These are phyloP conservation scores for Ectobius pallidus DNA, from an alignment of 2,888 invertebrate genomes.

Conservation along the genomic window DNA sequence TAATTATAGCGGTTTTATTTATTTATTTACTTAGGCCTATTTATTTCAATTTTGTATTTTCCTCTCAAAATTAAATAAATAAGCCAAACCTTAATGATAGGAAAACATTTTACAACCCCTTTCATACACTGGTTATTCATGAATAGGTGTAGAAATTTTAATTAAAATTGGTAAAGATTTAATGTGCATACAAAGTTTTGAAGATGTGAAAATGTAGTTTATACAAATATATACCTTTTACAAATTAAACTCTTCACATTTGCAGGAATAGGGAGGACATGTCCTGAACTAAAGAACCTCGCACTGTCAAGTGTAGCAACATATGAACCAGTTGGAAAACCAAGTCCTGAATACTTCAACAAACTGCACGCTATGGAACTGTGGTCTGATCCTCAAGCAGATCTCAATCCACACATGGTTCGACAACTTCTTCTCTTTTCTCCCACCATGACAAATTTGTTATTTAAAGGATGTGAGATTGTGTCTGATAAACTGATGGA, in stretches of 20 bases:
- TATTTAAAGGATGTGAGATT: conserved; percentile 49
- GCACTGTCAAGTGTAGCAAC: conserved; percentile 49
- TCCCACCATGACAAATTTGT: conserved; percentile 48
- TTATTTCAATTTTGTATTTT: too few relatives aligned
- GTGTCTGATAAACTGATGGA: conserved; percentile 47
- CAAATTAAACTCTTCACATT: background rate
- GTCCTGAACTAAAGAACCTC: conserved; percentile 50
- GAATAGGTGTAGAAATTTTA: too few relatives aligned
- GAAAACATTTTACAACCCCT: too few relatives aligned
- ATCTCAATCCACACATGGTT: conserved; percentile 45
- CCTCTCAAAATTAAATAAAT: too few relatives aligned
- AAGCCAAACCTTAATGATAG: too few relatives aligned
- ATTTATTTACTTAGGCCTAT: too few relatives aligned
- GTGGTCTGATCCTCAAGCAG: conserved; percentile 48
- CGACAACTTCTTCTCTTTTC: conserved; percentile 48
- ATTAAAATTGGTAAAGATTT: too few relatives aligned
- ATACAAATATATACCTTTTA: too few relatives aligned
- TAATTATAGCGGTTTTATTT: too few relatives aligned
- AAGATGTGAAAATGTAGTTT: too few relatives aligned
- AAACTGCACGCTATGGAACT: conserved; percentile 49
- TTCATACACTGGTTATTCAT: too few relatives aligned
- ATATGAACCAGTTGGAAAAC: conserved; percentile 42
- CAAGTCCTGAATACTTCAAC: conserved; percentile 43
- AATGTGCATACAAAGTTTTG: too few relatives aligned
- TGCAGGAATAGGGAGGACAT: conserved; percentile 50